Evolutionary conservation across 2,888 invertebrate species (phyloP).

Genomic region (Pyrgus malvae): DNA sequence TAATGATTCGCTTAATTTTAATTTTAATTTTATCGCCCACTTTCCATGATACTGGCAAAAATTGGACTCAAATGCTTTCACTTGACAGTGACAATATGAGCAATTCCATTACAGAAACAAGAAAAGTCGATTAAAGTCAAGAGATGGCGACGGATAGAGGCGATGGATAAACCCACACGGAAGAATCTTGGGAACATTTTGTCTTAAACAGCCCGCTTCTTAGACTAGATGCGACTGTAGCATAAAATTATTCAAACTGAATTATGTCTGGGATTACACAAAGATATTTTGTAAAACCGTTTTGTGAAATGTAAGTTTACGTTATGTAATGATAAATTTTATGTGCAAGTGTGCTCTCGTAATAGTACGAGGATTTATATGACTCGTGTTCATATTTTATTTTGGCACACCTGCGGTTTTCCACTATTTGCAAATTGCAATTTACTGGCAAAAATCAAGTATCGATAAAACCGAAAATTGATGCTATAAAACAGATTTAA

Average conservation of each 20-base stretch:
- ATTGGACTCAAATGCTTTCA: too few species aligned
- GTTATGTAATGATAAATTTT: constrained; percentile 10
- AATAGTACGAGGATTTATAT: constrained; percentile 11
- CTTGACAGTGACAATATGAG: too few species aligned
- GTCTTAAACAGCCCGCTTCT: not conserved
- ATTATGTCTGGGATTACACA: constrained; percentile 14
- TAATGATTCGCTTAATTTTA: too few species aligned
- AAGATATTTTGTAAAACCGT: constrained; percentile 18
- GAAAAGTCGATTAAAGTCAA: constrained; percentile 4
- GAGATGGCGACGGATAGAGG: too few species aligned
- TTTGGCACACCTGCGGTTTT: constrained; percentile 7
- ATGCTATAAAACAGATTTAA: too few species aligned
- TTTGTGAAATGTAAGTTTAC: constrained; percentile 1
- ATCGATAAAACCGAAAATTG: too few species aligned
- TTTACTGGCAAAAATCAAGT: not conserved
- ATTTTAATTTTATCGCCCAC: too few species aligned
- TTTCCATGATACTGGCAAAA: too few species aligned
- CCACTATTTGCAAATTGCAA: not conserved
- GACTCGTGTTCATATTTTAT: constrained; percentile 1
- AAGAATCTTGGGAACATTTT: not conserved
- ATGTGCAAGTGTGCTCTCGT: not conserved
- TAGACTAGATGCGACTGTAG: constrained; percentile 13
- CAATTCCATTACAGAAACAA: too few species aligned
- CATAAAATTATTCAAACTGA: constrained; percentile 11
- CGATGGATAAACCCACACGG: too few species aligned